Evolutionary conservation across 2,888 invertebrate species (phyloP).

Genomic region (Griposia aprilina): DNA sequence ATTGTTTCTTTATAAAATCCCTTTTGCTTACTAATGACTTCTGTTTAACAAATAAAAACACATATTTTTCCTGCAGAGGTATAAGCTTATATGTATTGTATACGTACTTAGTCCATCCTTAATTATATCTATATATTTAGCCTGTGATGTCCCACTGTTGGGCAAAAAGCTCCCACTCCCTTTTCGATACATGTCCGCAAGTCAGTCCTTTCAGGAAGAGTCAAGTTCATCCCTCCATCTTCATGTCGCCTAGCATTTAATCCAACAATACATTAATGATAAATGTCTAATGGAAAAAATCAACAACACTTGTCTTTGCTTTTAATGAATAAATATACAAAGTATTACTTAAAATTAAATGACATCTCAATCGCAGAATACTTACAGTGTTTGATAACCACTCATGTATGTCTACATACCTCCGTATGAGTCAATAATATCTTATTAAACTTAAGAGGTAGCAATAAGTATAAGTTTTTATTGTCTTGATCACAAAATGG

Average conservation of each 20-base stretch:
- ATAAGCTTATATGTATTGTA: background rate
- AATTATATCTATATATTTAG: background rate
- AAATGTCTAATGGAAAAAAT: background rate
- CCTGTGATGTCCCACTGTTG: background rate
- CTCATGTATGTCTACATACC: background rate
- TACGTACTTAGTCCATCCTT: too few species aligned
- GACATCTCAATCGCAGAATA: constrained; percentile 32
- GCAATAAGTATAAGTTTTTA: background rate
- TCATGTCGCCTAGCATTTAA: background rate
- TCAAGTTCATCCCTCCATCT: background rate
- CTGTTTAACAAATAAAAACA: background rate
- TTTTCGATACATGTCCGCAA: background rate
- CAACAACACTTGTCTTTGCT: background rate
- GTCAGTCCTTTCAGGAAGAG: background rate
- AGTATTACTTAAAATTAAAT: background rate
- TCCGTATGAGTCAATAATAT: constrained; percentile 8
- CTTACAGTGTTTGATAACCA: constrained; percentile 27
- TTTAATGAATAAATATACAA: constrained; percentile 10
- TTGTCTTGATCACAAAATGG: background rate
- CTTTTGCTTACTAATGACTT: background rate
- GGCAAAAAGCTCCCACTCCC: background rate
- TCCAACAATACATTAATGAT: background rate
- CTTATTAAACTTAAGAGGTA: background rate
- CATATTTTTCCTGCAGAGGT: background rate
- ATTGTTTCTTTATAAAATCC: background rate